A percentile compares a stretch with the other conserved stretches of the same genome.
Evolutionary conservation across 2,888 invertebrate species (phyloP).

Genomic region (Xiphydria camelus): DNA sequence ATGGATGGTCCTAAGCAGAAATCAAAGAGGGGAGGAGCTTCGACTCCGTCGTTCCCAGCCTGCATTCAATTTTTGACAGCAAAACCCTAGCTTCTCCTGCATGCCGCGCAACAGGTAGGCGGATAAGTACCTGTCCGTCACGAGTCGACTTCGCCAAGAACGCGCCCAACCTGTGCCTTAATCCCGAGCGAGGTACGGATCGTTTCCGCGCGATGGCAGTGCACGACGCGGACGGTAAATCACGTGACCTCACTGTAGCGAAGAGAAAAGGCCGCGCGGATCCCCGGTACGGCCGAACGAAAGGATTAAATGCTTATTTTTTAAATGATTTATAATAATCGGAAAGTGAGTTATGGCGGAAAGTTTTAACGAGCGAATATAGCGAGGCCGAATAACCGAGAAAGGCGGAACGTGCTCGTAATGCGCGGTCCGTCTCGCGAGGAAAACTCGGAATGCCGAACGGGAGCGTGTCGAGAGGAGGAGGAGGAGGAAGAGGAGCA

Average conservation of each 20-base stretch:
- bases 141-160: too few species aligned
- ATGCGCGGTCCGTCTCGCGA: conserved; percentile 13
- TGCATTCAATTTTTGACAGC: too few species aligned
- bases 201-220: conserved; percentile 22
- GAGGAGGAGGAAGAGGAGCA: conserved; percentile 18
- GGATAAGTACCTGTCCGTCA: too few species aligned
- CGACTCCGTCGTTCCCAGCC: neutral
- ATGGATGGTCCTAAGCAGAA: too few species aligned
- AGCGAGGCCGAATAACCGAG: conserved; percentile 32
- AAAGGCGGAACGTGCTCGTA: conserved; percentile 30
- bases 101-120: conserved; percentile 4
- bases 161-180: too few species aligned
- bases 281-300: conserved; percentile 17
- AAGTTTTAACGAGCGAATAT: conserved; percentile 39
- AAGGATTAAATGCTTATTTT: conserved; percentile 42
- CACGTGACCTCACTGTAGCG: too few species aligned
- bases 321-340: conserved; percentile 35
- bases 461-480: neutral
- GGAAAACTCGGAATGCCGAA: neutral
- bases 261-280: conserved; percentile 2
- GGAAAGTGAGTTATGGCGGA: conserved; percentile 31
- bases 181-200: too few species aligned
- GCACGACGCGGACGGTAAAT: conserved; percentile 25
- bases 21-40: neutral
- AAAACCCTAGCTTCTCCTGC: neutral